Conservation (phyloP, 37 sponge, comb jelly and placozoan species). For the Aplysina aerophoba region DNA sequence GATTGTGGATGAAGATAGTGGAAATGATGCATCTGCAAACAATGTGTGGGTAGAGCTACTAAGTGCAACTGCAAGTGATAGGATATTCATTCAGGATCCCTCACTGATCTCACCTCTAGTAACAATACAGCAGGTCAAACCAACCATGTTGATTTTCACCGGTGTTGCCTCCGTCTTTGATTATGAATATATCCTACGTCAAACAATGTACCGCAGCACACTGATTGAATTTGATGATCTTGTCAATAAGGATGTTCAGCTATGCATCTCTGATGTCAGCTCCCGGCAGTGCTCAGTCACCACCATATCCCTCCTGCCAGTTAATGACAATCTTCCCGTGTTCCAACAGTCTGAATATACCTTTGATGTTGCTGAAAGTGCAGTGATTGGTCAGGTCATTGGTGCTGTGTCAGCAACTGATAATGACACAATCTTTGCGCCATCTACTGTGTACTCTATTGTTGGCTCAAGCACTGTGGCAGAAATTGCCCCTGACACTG, state of each 20-base stretch:
- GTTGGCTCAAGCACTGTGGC: neutral
- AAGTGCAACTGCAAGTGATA: neutral
- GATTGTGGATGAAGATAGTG: neutral
- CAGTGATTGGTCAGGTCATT: neutral
- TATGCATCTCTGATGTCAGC: neutral
- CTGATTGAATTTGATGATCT: neutral
- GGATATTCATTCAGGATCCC: neutral
- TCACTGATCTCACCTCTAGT: neutral
- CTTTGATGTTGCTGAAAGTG: constrained; percentile 17
- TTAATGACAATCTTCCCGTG: constrained; percentile 41
- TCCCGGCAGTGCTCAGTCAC: neutral
- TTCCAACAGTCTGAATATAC: neutral
- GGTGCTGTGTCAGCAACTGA: constrained; percentile 33
- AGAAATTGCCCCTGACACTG: neutral
- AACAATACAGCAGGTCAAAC: neutral
- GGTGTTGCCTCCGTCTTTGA: neutral
- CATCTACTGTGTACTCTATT: neutral
- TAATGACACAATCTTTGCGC: neutral
- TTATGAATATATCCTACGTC: neutral
- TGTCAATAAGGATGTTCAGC: neutral
- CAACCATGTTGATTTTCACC: neutral
- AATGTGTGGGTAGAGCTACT: neutral
- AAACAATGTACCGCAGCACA: neutral
- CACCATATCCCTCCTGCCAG: neutral
- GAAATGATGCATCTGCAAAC: neutral